A percentile compares a stretch with the other conserved stretches of the same genome.
phyloP scores from a whole-genome alignment of 2,888 invertebrate species.

The Micoletzkya japonica region DNA sequence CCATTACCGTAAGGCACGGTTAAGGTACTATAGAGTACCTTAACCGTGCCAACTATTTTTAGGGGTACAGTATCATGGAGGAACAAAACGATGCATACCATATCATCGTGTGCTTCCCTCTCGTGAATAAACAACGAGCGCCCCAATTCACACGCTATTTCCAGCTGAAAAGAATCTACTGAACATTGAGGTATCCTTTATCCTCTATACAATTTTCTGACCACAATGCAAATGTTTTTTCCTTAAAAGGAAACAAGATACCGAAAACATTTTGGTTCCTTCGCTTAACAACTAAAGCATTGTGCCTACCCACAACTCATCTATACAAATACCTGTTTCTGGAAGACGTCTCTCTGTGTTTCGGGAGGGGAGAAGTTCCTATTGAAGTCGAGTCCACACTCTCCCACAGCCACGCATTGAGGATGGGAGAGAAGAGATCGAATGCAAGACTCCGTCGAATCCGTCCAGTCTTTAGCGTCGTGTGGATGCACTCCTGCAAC shows the following conservation, averaged over 20 bases:
- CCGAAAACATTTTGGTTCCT: too few species aligned
- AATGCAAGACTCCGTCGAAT: slow-evolving; percentile 27
- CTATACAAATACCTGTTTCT: slow-evolving; percentile 70
- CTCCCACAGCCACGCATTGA: slow-evolving; percentile 87
- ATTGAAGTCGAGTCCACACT: slow-evolving; percentile 91
- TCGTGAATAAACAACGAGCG: slow-evolving; percentile 90
- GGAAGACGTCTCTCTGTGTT: slow-evolving; percentile 83
- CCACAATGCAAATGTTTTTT: not conserved
- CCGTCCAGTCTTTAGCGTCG: slow-evolving; percentile 57
- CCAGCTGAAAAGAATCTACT: slow-evolving; percentile 69
- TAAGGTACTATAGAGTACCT: not conserved
- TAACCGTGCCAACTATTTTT: not conserved
- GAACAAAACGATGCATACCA: too few species aligned
- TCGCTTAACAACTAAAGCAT: too few species aligned
- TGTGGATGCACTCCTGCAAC: slow-evolving; percentile 60
- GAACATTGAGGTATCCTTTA: not conserved
- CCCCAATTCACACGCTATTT: slow-evolving; percentile 81
- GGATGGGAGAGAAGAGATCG: slow-evolving; percentile 69
- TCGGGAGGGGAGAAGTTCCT: slow-evolving; percentile 89
- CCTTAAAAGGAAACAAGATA: too few species aligned
- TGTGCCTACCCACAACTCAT: too few species aligned
- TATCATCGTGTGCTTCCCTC: slow-evolving; percentile 84
- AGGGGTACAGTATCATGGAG: too few species aligned
- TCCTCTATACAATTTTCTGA: not conserved
- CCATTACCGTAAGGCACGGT: not conserved